Conservation (phyloP, 2,113 vertebrate species). For the Eulemur macaco region DNA sequence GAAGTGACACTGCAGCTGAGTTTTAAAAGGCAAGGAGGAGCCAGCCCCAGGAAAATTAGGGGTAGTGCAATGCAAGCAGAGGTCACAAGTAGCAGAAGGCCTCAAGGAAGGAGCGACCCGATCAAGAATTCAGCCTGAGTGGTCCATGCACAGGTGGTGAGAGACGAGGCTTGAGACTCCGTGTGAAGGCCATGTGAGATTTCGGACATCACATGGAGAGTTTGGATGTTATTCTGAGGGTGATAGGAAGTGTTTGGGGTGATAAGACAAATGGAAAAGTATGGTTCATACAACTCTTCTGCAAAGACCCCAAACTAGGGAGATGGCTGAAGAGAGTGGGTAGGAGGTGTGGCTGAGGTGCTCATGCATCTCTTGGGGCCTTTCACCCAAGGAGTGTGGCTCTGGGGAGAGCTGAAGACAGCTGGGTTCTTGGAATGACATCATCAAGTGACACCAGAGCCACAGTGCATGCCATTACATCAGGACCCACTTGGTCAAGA, state of each 20-base stretch:
- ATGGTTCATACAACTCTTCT: not conserved
- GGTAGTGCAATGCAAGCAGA: not conserved
- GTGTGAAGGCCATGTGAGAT: not conserved
- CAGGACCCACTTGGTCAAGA: not conserved
- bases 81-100: not conserved
- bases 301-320: not conserved
- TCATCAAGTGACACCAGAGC: not conserved
- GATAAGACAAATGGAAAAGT: not conserved
- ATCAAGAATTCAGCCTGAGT: not conserved
- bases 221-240: too few relatives aligned
- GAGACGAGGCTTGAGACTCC: not conserved
- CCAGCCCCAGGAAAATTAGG: not conserved
- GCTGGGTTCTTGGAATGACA: not conserved
- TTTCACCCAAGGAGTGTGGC: not conserved
- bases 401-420: not conserved
- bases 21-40: not conserved
- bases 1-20: not conserved
- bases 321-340: not conserved
- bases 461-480: too few relatives aligned
- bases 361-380: rapidly evolving
- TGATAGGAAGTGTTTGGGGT: not conserved
- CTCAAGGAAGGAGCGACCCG: not conserved
- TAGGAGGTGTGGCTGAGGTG: not conserved
- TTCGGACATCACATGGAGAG: not conserved
- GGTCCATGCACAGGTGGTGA: not conserved